Evolutionary conservation across 2,113 vertebrate genomes (phyloP).

Genomic region (Propithecus coquereli): DNA sequence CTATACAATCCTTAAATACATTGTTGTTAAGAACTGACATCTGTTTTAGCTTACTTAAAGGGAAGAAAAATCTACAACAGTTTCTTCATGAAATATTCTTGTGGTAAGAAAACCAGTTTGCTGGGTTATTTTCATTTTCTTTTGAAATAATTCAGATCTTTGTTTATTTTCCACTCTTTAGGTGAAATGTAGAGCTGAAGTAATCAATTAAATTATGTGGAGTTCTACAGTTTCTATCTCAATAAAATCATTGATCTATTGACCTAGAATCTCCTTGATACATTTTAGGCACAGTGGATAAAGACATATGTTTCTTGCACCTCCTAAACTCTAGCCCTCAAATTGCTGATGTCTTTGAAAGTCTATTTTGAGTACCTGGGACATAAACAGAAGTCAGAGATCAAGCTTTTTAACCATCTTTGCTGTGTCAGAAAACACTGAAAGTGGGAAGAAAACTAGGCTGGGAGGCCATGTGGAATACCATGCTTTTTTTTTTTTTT

Average conservation of each 20-base stretch:
- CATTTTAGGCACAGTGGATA: neutral
- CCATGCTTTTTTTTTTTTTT: neutral
- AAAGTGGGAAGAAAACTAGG: neutral
- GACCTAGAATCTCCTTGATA: neutral
- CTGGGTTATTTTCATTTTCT: conserved; percentile 9
- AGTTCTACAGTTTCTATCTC: conserved; percentile 1
- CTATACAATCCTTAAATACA: neutral
- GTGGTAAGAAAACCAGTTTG: conserved; percentile 9
- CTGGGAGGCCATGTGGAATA: neutral
- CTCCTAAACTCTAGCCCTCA: neutral
- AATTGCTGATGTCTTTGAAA: neutral
- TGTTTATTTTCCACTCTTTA: conserved; percentile 2
- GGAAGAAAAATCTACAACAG: neutral
- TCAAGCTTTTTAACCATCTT: conserved; percentile 12
- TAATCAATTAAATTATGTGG: neutral
- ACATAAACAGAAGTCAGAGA: neutral
- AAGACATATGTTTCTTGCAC: neutral
- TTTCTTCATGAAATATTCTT: neutral
- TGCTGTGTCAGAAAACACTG: conserved; percentile 10
- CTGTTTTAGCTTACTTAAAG: neutral
- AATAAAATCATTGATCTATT: conserved; percentile 37
- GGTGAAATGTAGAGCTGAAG: neutral
- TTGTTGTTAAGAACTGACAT: neutral
- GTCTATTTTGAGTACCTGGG: neutral
- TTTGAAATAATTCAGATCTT: neutral